These are phyloP conservation scores for Ondatra zibethicus DNA, from an alignment of 2,113 vertebrate species.

Conservation along the genomic window DNA sequence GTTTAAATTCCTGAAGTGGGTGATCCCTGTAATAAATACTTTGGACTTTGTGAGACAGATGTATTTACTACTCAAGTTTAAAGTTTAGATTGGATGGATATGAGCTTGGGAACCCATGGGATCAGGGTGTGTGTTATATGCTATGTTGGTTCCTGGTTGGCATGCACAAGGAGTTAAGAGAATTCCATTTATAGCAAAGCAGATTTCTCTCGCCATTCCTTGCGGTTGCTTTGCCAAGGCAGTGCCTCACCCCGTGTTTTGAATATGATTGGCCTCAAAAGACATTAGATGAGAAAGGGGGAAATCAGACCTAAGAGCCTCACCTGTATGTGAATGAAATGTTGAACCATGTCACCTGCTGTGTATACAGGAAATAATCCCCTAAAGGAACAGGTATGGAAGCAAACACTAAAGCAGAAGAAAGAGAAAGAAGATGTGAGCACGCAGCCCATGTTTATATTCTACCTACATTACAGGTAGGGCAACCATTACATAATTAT, in stretches of 20 bases:
- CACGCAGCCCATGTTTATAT: neutral
- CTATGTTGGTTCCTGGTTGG: conserved; percentile 53
- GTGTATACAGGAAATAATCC: neutral
- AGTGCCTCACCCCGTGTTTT: conserved; percentile 13
- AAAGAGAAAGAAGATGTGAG: neutral
- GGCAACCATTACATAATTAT: neutral
- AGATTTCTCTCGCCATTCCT: conserved; percentile 36
- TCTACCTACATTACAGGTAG: neutral
- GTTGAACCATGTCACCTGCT: neutral
- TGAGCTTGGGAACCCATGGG: conserved; percentile 64
- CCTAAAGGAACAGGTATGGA: neutral
- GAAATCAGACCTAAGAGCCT: neutral
- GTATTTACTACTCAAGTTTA: conserved; percentile 80
- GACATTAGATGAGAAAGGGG: neutral
- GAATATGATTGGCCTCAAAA: neutral
- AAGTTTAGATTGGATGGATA: conserved; percentile 79
- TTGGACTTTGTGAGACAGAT: conserved; percentile 78
- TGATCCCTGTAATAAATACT: conserved; percentile 82
- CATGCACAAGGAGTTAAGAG: conserved; percentile 61
- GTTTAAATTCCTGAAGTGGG: conserved; percentile 83
- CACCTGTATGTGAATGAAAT: neutral
- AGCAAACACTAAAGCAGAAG: neutral
- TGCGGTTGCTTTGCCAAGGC: conserved; percentile 20
- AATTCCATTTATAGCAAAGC: conserved; percentile 75
- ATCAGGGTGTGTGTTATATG: conserved; percentile 56